Evolutionary conservation across 35 echinoderm and acorn worm species (phyloP).

Genomic region (Lytechinus variegatus): DNA sequence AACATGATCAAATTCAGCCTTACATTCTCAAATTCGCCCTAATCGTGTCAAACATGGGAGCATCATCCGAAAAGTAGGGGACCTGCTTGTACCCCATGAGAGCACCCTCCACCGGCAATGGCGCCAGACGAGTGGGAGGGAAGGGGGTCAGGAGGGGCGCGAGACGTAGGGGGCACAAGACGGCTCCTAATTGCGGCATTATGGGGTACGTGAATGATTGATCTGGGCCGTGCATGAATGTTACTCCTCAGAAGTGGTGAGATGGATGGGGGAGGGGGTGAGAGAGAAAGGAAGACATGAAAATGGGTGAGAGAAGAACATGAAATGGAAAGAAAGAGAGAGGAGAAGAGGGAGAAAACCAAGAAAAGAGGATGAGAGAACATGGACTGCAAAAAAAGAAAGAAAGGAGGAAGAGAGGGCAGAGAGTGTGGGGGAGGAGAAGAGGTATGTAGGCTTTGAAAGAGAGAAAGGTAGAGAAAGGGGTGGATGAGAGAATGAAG

Average conservation of each 20-base stretch:
- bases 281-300: not conserved
- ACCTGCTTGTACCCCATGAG: not conserved
- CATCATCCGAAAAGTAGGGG: not conserved
- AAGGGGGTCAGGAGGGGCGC: slow-evolving; percentile 2
- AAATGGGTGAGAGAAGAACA: not conserved
- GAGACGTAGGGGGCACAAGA: not conserved
- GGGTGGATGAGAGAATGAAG: not conserved
- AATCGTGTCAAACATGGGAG: slow-evolving; percentile 2
- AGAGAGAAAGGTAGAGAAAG: not conserved
- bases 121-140: slow-evolving; percentile 13
- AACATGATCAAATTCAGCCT: not conserved
- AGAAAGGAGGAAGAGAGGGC: not conserved
- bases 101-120: not conserved
- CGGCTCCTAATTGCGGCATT: not conserved
- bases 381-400: not conserved
- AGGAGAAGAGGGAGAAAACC: not conserved
- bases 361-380: not conserved
- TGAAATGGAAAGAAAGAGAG: not conserved
- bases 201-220: not conserved
- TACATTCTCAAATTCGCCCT: slow-evolving; percentile 3
- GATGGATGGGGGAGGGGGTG: not conserved
- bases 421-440: no score
- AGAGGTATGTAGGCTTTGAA: not conserved
- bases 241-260: not conserved
- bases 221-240: not conserved